These are phyloP conservation scores for Poliocrania exsul DNA, from an alignment of 2,797 vertebrate species.

Conservation along the genomic window DNA sequence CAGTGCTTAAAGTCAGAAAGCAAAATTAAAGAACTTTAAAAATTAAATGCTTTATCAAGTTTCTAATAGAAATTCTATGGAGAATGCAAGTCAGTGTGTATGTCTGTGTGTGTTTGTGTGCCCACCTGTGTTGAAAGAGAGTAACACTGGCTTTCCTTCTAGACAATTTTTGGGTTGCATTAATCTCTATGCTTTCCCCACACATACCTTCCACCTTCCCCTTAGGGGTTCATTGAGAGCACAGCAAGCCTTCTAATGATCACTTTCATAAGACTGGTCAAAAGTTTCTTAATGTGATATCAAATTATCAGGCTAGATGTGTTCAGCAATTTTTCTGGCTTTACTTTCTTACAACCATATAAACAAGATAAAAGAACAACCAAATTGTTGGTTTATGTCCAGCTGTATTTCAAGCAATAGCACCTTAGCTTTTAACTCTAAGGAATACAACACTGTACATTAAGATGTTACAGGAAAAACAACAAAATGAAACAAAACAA, in stretches of 20 bases:
- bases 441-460: neutral
- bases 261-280: neutral
- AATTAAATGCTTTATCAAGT: neutral
- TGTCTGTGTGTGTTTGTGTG: neutral
- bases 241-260: neutral
- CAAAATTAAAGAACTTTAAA: conserved; percentile 2
- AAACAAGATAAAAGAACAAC: neutral
- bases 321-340: neutral
- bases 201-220: neutral
- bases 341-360: neutral
- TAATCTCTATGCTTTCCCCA: neutral
- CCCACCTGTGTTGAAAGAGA: neutral
- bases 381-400: neutral
- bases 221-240: accelerated
- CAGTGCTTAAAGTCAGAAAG: neutral
- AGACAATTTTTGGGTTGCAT: neutral
- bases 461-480: neutral
- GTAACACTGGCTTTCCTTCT: neutral
- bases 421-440: neutral
- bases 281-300: neutral
- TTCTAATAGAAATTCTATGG: neutral
- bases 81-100: neutral
- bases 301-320: neutral
- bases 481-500: neutral
- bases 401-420: neutral